A percentile compares a stretch with the other conserved stretches of the same genome.
phyloP scores from a whole-genome alignment of 2,113 vertebrate genomes.

The Setophaga coronata region DNA sequence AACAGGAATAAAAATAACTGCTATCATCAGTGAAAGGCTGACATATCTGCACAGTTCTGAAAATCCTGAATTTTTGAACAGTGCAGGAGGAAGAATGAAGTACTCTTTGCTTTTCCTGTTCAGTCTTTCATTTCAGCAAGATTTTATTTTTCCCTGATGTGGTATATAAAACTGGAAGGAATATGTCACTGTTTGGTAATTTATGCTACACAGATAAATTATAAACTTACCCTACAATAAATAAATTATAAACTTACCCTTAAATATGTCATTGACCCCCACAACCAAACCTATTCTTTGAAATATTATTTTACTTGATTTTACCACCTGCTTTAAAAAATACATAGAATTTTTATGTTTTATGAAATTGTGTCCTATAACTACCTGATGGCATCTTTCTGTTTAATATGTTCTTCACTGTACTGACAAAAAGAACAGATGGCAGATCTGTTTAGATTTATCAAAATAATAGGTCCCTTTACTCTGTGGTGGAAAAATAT shows the following conservation, averaged over 20 bases:
- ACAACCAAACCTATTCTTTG: background rate
- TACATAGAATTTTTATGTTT: background rate
- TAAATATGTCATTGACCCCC: background rate
- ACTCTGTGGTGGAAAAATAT: background rate
- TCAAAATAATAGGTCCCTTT: background rate
- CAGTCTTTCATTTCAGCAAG: background rate
- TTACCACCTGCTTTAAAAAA: background rate
- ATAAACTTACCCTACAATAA: background rate
- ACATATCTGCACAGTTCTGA: background rate
- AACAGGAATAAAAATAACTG: background rate
- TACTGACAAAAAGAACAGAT: background rate
- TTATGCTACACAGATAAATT: rapidly evolving
- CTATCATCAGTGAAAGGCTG: background rate
- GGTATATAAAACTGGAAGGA: background rate
- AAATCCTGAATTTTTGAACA: background rate
- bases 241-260: background rate
- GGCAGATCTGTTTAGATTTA: background rate
- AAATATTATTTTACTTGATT: background rate
- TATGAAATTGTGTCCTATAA: background rate
- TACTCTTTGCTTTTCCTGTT: background rate
- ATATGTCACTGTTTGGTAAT: background rate
- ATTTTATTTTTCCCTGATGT: background rate
- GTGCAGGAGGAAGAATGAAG: background rate
- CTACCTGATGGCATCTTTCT: background rate
- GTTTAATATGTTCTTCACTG: background rate